These are phyloP conservation scores for Pollenia labialis DNA, from an alignment of 2,888 invertebrate species.

Conservation along the genomic window DNA sequence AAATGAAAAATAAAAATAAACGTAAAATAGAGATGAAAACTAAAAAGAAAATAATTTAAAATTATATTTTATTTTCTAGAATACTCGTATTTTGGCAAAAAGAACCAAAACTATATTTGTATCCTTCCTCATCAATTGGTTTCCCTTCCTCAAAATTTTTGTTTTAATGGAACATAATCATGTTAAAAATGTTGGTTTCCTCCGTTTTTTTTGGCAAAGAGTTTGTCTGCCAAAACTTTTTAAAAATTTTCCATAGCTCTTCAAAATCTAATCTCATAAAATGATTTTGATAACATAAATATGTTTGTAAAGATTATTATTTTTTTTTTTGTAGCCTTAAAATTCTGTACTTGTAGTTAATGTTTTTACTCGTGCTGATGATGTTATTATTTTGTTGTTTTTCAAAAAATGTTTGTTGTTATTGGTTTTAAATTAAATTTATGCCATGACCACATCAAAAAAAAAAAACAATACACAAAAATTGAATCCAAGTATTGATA, in stretches of 20 bases:
- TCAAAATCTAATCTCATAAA: slow-evolving; percentile 51
- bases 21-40: not conserved
- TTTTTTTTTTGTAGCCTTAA: slow-evolving; percentile 12
- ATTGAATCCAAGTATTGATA: slow-evolving; percentile 49
- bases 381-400: slow-evolving; percentile 41
- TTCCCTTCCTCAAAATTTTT: not conserved
- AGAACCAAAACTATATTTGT: no score
- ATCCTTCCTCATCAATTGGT: slow-evolving; percentile 1
- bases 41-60: not conserved
- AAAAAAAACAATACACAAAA: not conserved
- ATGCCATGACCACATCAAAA: slow-evolving; percentile 37
- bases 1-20: no score
- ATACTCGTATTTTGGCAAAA: no score
- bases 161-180: slow-evolving; percentile 24
- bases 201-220: not conserved
- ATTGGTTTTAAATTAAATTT: slow-evolving; percentile 51
- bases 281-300: slow-evolving; percentile 57
- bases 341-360: not conserved
- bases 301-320: slow-evolving; percentile 51
- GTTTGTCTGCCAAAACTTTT: not conserved
- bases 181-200: not conserved
- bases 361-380: slow-evolving; percentile 17
- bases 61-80: no score
- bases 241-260: not conserved
- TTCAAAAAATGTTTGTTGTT: slow-evolving; percentile 31